phyloP scores from a whole-genome alignment of 2,888 invertebrate species.

The Chrysodeixis includens region DNA sequence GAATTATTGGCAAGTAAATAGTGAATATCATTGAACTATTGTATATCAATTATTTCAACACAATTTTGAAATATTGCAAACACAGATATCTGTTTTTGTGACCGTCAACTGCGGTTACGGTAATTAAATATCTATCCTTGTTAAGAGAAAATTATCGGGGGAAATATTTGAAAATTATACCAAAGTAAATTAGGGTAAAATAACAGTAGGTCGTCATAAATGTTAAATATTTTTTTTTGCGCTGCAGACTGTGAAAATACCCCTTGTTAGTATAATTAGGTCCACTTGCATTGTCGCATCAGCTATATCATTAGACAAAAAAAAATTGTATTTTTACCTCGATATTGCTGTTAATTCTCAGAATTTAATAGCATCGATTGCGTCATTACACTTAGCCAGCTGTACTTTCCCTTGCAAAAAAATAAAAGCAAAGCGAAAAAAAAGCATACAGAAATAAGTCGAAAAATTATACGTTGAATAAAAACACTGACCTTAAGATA shows the following conservation, averaged over 20 bases:
- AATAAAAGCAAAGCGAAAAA: no score
- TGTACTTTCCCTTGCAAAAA: not conserved
- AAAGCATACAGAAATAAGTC: not conserved
- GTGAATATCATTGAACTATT: no score
- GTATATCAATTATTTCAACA: no score
- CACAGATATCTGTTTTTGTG: constrained; percentile 3
- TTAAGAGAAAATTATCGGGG: constrained; percentile 13
- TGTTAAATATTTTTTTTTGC: constrained; percentile 35
- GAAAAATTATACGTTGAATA: not conserved
- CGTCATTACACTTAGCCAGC: not conserved
- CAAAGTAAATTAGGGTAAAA: constrained; percentile 30
- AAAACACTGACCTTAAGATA: not conserved
- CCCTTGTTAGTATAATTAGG: not conserved
- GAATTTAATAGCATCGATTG: not conserved
- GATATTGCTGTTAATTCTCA: not conserved
- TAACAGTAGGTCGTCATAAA: constrained; percentile 34
- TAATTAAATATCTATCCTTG: constrained; percentile 18
- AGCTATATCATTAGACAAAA: not conserved
- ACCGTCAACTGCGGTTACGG: constrained; percentile 11
- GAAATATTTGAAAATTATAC: constrained; percentile 23
- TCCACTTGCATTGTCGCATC: not conserved
- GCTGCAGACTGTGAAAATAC: constrained; percentile 25
- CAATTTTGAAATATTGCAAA: not conserved
- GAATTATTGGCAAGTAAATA: not conserved
- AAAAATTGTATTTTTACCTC: not conserved